Conservation (phyloP, 2,113 vertebrate species). For the Numenius arquata region DNA sequence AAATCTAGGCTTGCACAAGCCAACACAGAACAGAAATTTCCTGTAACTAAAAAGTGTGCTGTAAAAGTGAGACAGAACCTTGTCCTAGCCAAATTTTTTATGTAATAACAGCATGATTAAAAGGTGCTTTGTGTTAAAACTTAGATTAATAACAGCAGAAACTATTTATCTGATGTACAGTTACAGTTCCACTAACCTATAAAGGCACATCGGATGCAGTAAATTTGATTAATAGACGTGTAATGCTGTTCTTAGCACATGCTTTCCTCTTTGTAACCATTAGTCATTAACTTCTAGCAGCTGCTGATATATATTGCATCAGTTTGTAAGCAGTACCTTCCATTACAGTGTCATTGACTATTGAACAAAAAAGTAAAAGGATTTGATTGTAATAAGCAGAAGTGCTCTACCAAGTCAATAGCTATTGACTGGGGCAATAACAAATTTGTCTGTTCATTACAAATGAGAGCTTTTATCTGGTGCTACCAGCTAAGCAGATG, state of each 20-base stretch:
- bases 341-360: constrained; percentile 51
- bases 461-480: constrained; percentile 9
- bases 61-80: background rate
- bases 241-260: constrained; percentile 51
- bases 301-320: constrained; percentile 24
- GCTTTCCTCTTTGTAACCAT: constrained; percentile 46
- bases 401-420: constrained; percentile 7
- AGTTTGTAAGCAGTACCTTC: constrained; percentile 53
- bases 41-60: background rate
- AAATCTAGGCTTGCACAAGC: background rate
- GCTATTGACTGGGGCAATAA: constrained; percentile 23
- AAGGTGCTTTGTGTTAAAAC: constrained; percentile 14
- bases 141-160: constrained; percentile 44
- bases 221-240: constrained; percentile 43
- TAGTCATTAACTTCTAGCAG: constrained; percentile 41
- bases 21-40: background rate
- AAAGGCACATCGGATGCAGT: constrained; percentile 31
- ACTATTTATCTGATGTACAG: constrained; percentile 53
- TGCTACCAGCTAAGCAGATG: constrained; percentile 16
- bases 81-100: background rate
- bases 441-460: background rate
- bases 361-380: constrained; percentile 38
- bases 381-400: constrained; percentile 41
- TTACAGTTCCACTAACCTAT: constrained; percentile 41
- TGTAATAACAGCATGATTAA: constrained; percentile 27